phyloP scores from a whole-genome alignment of 2,888 invertebrate genomes.

The Mythimna lalbum region DNA sequence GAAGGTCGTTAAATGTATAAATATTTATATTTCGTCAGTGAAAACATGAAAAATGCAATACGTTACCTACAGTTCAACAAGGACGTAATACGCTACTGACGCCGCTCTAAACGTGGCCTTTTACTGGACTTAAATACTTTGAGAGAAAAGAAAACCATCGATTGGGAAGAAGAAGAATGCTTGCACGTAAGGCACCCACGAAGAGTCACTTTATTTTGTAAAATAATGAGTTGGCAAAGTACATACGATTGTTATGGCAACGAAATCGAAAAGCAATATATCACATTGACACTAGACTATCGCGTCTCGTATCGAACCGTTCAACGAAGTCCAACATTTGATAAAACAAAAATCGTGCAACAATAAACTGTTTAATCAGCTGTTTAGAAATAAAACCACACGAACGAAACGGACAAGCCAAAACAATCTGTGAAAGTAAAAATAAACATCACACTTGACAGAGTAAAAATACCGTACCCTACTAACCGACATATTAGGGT shows the following conservation, averaged over 20 bases:
- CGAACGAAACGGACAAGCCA: background rate
- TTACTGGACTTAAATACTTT: no score
- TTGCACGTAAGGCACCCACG: no score
- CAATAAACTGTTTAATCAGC: slow-evolving; percentile 20
- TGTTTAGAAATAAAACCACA: slow-evolving; percentile 16
- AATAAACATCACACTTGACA: slow-evolving; percentile 48
- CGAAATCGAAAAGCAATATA: background rate
- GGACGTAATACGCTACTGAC: no score
- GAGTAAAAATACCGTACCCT: slow-evolving; percentile 71
- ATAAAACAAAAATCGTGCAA: slow-evolving; percentile 13
- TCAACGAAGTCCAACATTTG: slow-evolving; percentile 7
- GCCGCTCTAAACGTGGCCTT: no score
- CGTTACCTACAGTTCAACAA: background rate
- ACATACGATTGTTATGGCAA: background rate
- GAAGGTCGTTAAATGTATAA: background rate
- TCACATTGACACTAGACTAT: background rate
- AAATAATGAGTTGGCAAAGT: no score
- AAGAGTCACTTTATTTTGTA: no score
- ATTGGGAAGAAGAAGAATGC: no score
- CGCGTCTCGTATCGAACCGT: background rate
- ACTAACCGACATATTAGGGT: slow-evolving; percentile 75
- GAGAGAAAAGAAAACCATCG: no score
- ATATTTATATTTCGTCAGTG: slow-evolving; percentile 10
- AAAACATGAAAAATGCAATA: slow-evolving; percentile 7
- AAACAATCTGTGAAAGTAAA: slow-evolving; percentile 47